Base-by-base conservation (phyloP, 2,113 vertebrate genomes). In the Prinia subflava region DNA sequence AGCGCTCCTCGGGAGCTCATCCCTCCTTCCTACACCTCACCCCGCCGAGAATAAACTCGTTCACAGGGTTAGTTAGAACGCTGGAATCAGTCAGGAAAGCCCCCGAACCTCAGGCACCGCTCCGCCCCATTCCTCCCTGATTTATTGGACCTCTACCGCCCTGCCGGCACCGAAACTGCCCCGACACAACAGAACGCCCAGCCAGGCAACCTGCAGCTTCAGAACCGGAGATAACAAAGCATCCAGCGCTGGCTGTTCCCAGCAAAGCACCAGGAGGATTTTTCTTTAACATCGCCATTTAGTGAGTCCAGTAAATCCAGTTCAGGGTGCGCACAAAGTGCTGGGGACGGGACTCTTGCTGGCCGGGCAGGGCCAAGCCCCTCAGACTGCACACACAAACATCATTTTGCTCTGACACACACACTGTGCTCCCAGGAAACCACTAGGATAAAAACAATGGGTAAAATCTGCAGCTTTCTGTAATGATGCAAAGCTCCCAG, bases 1-100 rank as follows among this genome's bases (percentile, higher is more conserved):
- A 74, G 76, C 41, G 0, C 78, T 33, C 0, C 1, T 71, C 67
- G 15, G 86, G 53, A 88, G 50, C 92, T 57, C 90, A 84, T 71
- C 92, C 94, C 62, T 83, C 65, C 87, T 91, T 75, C 94, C 89
- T 60, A 81, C 87, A 85, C 59, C 91, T 94, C 90, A 73, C 80
- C 69, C 89, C 5, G 22, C 89, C 62, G 94, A 74, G 85, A 78
- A 73, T 76, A 94, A 94, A 84, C 92, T 11, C 71, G 81, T 92
- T 94, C 93, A 78, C 71, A 35, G 63, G 80, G 68, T 70, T 47
- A 74, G 53, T 35, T 41, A 49, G 59, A 78, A 83, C 10, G 73
- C 92, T 69, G 83, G 37, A 53, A 71, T 37, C n/a, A 2, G 71
- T 6, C 75, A 50, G 5, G 8, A 70, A 67, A 41, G 20, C 23